Percentiles rank a stretch among this genome's conserved stretches.
phyloP scores from a whole-genome alignment of 92 coral and sea anemone genomes.

The Micromussa lordhowensis region DNA sequence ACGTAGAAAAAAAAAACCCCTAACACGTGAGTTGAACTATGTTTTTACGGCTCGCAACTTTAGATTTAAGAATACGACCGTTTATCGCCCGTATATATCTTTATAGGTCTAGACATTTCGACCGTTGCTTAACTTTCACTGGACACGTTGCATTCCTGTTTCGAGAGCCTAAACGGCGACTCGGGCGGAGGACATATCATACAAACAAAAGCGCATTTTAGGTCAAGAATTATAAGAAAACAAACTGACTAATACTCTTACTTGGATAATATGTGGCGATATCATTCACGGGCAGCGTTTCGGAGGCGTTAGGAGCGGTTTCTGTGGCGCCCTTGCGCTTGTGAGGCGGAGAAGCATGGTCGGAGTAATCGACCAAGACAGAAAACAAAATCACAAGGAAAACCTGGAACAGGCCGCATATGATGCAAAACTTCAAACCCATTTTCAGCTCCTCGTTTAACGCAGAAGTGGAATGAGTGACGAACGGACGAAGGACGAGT shows the following conservation, averaged over 20 bases:
- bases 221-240: background rate
- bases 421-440: constrained; percentile 73
- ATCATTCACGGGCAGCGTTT: constrained; percentile 57
- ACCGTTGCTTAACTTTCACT: no score
- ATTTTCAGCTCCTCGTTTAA: background rate
- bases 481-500: no score
- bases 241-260: constrained; percentile 14
- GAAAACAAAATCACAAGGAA: constrained; percentile 73
- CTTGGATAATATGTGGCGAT: constrained; percentile 74
- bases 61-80: no score
- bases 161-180: no score
- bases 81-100: no score
- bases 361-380: constrained; percentile 77
- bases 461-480: background rate
- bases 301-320: constrained; percentile 24
- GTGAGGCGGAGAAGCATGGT: constrained; percentile 79
- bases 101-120: no score
- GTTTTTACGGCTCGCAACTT: no score
- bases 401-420: constrained; percentile 71
- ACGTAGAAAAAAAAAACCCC: no score
- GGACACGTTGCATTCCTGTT: no score
- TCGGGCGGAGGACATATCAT: background rate
- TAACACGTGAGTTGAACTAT: no score
- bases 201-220: background rate
- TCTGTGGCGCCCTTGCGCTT: constrained; percentile 33